phyloP scores from a whole-genome alignment of 2,113 vertebrate genomes.

The Anguilla rostrata region DNA sequence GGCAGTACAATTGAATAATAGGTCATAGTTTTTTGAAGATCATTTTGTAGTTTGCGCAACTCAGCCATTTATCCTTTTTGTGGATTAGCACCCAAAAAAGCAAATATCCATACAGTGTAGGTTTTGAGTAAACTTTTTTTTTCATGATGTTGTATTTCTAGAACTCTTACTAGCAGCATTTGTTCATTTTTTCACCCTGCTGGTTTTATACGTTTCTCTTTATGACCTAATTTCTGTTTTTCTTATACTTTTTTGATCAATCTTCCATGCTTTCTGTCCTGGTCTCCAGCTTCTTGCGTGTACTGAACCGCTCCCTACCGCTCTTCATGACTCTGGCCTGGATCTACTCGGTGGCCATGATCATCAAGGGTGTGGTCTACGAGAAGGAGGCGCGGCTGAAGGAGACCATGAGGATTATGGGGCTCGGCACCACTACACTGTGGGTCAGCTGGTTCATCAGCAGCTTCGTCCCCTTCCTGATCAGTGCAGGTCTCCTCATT shows the following conservation, averaged over 20 bases:
- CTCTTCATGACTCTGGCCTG: slow-evolving; percentile 89
- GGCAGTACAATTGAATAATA: too few species aligned
- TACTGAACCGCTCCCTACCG: slow-evolving; percentile 81
- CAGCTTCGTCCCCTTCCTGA: slow-evolving; percentile 80
- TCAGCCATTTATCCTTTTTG: too few species aligned
- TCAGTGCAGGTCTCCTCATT: slow-evolving; percentile 77
- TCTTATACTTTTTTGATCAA: neutral
- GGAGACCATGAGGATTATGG: slow-evolving; percentile 89
- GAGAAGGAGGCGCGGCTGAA: slow-evolving; percentile 88
- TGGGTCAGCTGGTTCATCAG: slow-evolving; percentile 93
- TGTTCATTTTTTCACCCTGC: too few species aligned
- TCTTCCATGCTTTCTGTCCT: neutral
- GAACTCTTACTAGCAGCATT: too few species aligned
- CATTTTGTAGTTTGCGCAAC: too few species aligned
- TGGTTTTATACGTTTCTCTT: too few species aligned
- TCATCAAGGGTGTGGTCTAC: slow-evolving; percentile 85
- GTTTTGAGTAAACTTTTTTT: too few species aligned
- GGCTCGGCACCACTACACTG: slow-evolving; percentile 74
- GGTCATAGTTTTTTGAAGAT: too few species aligned
- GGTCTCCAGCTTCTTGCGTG: slow-evolving; percentile 77
- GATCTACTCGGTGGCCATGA: slow-evolving; percentile 92
- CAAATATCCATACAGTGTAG: too few species aligned
- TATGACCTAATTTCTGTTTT: neutral
- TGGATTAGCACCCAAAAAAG: too few species aligned
- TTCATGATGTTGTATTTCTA: too few species aligned